These are phyloP conservation scores for Neolamprologus sp. DNA, from an alignment of 2,113 vertebrate genomes.

Conservation along the genomic window DNA sequence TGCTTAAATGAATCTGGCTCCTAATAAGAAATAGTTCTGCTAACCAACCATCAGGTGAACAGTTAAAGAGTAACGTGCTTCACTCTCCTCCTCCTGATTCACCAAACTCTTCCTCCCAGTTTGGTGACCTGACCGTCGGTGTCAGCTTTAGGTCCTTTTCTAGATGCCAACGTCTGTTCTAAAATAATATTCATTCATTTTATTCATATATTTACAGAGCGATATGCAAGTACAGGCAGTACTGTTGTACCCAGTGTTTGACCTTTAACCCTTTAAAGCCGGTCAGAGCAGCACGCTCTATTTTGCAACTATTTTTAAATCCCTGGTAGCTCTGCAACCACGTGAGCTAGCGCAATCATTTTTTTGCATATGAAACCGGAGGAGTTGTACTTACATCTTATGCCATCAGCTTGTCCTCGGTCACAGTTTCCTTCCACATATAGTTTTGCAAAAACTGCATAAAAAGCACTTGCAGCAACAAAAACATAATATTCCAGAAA, in stretches of 20 bases:
- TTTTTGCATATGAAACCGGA: too few relatives aligned
- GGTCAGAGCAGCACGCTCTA: fast-evolving
- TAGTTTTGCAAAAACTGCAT: fast-evolving
- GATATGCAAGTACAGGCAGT: neutral
- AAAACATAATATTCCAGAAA: too few relatives aligned
- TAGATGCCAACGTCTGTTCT: neutral
- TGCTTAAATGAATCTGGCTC: neutral
- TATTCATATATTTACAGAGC: neutral
- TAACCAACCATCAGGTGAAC: neutral
- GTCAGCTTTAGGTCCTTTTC: neutral
- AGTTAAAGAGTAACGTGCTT: neutral
- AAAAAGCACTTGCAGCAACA: too few relatives aligned
- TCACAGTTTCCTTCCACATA: too few relatives aligned
- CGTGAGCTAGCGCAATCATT: fast-evolving
- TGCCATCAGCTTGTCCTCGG: too few relatives aligned
- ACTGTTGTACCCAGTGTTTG: neutral
- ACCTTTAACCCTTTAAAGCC: neutral
- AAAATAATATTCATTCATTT: neutral
- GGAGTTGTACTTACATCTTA: too few relatives aligned
- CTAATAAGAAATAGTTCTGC: neutral
- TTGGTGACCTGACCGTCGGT: neutral
- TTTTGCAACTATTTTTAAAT: too few relatives aligned
- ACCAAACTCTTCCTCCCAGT: neutral
- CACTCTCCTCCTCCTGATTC: neutral
- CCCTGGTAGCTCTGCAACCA: fast-evolving